A percentile compares a stretch with the other conserved stretches of the same genome.
Conservation (phyloP, 2,888 invertebrate genomes). For the Pheosia gnoma region DNA sequence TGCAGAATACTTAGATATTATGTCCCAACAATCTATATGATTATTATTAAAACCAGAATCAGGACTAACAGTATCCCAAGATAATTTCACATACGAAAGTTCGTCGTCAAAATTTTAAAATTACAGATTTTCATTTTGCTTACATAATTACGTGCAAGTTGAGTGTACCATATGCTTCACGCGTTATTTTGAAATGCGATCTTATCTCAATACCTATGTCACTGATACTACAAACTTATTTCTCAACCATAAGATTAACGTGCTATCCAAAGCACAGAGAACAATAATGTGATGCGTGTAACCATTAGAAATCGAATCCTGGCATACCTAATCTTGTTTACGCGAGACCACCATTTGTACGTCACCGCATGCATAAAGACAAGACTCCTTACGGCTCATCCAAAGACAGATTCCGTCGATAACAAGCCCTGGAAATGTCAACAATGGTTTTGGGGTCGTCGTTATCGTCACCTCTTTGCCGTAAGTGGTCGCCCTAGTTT, state of each 20-base stretch:
- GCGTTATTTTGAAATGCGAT: background rate
- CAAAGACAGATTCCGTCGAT: constrained; percentile 26
- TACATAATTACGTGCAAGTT: no score
- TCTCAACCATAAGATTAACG: background rate
- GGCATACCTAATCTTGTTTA: background rate
- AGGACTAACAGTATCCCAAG: background rate
- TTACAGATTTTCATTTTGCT: no score
- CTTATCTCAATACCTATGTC: background rate
- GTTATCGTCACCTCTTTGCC: constrained; percentile 17
- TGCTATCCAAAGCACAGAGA: background rate
- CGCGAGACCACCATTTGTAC: background rate
- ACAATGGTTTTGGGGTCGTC: constrained; percentile 28
- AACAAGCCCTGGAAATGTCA: constrained; percentile 30
- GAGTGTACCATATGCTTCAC: background rate
- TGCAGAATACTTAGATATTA: no score
- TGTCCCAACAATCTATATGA: no score
- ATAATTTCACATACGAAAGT: background rate
- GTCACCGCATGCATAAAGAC: background rate
- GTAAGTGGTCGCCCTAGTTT: constrained; percentile 28
- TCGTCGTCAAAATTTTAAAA: no score
- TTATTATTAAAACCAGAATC: background rate
- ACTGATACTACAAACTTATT: no score
- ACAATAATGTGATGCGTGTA: background rate
- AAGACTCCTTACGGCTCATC: background rate
- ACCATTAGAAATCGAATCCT: background rate